Conservation (phyloP, 2,888 invertebrate genomes). For the Agrochola circellaris region DNA sequence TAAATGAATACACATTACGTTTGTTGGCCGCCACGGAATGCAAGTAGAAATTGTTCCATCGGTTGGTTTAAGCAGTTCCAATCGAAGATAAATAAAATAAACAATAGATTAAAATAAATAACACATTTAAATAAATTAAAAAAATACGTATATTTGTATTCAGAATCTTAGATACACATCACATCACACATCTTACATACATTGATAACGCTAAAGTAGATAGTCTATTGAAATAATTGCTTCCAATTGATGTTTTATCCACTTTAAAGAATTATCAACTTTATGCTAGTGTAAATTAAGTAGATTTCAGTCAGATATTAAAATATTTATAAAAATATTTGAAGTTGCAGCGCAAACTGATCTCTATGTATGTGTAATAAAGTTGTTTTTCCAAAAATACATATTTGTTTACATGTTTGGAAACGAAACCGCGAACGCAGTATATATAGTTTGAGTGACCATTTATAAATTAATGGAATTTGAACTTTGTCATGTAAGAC, state of each 20-base stretch:
- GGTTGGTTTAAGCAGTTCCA: slow-evolving; percentile 26
- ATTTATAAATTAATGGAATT: neutral
- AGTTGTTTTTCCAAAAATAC: neutral
- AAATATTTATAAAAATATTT: neutral
- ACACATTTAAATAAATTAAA: neutral
- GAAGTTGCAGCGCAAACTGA: neutral
- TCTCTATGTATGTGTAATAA: neutral
- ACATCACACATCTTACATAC: neutral
- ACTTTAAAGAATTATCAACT: neutral
- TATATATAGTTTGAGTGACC: neutral
- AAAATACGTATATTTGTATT: neutral
- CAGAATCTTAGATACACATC: slow-evolving; percentile 1
- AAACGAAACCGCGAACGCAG: neutral
- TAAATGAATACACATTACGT: slow-evolving; percentile 14
- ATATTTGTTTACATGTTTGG: too few relatives aligned
- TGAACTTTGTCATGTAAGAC: rapidly evolving
- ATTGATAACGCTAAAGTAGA: too few relatives aligned
- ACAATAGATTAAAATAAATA: neutral
- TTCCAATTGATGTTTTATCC: too few relatives aligned
- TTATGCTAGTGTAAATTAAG: neutral
- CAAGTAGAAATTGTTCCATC: slow-evolving; percentile 5
- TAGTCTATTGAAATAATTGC: neutral
- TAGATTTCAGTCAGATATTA: neutral
- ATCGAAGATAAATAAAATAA: neutral
- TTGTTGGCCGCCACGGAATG: neutral